Evolutionary conservation across 1,140 invertebrate genomes (phyloP).

Genomic region (Drosophila athabasca): DNA sequence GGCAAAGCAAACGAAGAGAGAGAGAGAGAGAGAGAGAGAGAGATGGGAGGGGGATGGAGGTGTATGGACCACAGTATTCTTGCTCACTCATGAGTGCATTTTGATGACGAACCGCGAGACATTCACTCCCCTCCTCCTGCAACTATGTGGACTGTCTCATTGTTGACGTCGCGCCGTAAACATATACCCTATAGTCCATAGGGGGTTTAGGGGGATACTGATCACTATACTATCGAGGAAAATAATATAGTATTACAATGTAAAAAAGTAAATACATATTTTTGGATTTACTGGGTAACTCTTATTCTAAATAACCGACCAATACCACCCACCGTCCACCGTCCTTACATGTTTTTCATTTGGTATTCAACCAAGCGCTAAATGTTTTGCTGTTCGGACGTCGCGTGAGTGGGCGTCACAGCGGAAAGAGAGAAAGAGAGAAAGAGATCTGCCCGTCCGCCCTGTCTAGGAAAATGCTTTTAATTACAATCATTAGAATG

Average conservation of each 20-base stretch:
- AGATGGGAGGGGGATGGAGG: too few relatives aligned
- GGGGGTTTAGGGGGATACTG: neutral
- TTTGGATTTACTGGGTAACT: too few relatives aligned
- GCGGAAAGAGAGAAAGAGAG: constrained; percentile 1
- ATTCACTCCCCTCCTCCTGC: too few relatives aligned
- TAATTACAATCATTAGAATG: constrained; percentile 79
- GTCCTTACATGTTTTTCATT: constrained; percentile 30
- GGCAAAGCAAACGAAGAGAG: neutral
- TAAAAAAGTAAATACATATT: too few relatives aligned
- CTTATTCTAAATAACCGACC: neutral
- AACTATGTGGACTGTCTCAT: constrained; percentile 24
- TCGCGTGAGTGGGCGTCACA: constrained; percentile 61
- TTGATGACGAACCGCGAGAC: constrained; percentile 26
- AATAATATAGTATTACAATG: too few relatives aligned
- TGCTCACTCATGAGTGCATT: constrained; percentile 6
- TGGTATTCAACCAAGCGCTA: constrained; percentile 59
- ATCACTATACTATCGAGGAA: too few relatives aligned
- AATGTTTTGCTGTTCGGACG: constrained; percentile 43
- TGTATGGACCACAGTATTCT: too few relatives aligned
- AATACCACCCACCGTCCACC: neutral
- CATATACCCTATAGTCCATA: neutral
- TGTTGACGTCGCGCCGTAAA: constrained; percentile 20
- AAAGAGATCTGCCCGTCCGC: too few relatives aligned
- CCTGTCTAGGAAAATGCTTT: constrained; percentile 57
- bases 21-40: neutral